phyloP scores from a whole-genome alignment of 2,113 vertebrate genomes.

The Halcyon malimbica region DNA sequence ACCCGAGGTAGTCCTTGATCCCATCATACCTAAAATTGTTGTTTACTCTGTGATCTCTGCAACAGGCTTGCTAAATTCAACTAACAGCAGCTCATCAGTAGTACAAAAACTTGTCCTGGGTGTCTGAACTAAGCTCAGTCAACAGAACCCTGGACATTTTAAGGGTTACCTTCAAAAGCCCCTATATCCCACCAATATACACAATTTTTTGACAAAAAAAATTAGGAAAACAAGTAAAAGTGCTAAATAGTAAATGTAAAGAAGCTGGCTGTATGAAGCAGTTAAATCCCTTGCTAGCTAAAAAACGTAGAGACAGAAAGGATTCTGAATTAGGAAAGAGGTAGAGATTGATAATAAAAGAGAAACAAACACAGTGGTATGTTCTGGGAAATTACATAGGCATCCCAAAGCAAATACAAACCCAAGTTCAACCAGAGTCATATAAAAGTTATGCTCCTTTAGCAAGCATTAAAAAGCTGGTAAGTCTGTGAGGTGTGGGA shows the following conservation, averaged over 20 bases:
- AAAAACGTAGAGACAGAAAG: not conserved
- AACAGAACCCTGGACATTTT: not conserved
- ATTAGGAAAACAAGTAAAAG: not conserved
- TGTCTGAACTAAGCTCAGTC: not conserved
- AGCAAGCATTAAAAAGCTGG: not conserved
- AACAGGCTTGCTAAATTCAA: not conserved
- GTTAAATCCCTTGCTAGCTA: not conserved
- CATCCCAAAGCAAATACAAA: conserved; percentile 2
- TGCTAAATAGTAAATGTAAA: not conserved
- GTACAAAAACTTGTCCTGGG: not conserved
- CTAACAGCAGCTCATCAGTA: not conserved
- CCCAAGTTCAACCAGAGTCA: not conserved
- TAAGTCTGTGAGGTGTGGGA: not conserved
- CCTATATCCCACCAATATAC: not conserved
- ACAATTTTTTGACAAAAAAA: not conserved
- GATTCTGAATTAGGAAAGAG: not conserved
- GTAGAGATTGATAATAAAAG: not conserved
- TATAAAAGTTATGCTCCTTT: not conserved
- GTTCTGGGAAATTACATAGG: not conserved
- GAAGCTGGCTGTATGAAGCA: not conserved
- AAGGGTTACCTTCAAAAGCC: not conserved
- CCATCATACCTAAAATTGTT: not conserved
- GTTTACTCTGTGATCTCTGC: not conserved
- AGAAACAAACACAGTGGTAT: not conserved
- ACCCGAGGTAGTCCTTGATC: not conserved